Evolutionary conservation across 2,888 invertebrate species (phyloP), one percentile per base, ranked within the genome.

Genomic region (Pyrgus malvae): DNA sequence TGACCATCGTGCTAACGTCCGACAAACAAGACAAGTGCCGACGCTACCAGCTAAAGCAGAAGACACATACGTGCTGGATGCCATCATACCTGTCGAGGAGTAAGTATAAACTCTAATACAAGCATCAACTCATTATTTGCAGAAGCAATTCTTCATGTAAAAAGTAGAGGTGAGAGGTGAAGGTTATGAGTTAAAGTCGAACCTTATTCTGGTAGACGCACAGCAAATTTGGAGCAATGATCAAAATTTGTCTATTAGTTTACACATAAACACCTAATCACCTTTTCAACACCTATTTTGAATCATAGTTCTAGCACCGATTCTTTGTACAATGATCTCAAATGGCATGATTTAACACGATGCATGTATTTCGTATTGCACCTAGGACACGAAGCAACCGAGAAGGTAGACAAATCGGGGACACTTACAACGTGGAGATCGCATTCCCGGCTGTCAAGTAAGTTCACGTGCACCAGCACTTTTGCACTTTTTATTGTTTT

Each of bases 381-480:
- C 92, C 91, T 93, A 94, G 94, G 93, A 91, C 90, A 79, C 86
- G 89, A 76, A 88, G 88, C 85, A 86, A 83, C 87, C 94, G 96
- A 83, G 95, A 96, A 91, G 95, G 95, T 81, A 93, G 96, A 77
- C 96, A 96, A 91, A 94, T 94, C 81, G 95, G 95, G 82, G 96
- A 97, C 89, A 96, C 96, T 71, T 98, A 98, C 92, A 95, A 93
- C 91, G 93, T 97, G 83, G 95, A 96, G 91, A 95, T 98, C 86
- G 94, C 96, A 80, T 97, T 97, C 94, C 97, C 97, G 79, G 95
- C 97, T 76, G 92, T 96, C 92, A 97, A 96, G 97, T 97, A 95
- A 95, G 93, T 93, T 66, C 44, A 60, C 71, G 70, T 76, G 80
- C 81, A 80, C 64, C 37, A 50, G 70, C 74, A 78, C 74, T 68